Conservation (phyloP, 2,113 vertebrate genomes). For the Atrichornis clamosus region DNA sequence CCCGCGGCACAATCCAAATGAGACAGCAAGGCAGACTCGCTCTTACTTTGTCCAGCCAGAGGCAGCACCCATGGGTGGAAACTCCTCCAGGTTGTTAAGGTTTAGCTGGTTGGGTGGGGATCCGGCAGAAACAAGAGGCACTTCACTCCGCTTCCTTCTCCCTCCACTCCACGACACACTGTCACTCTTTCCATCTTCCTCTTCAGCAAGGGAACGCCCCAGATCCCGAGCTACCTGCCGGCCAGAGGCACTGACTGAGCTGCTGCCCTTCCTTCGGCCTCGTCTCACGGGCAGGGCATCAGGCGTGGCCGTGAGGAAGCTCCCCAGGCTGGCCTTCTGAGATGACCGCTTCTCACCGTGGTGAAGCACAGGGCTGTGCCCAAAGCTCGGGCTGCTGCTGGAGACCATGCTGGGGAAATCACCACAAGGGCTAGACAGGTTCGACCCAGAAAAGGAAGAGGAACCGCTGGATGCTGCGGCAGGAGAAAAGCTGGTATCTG, state of each 20-base stretch:
- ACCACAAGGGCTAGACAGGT: slow-evolving; percentile 41
- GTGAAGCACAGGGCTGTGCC: slow-evolving; percentile 61
- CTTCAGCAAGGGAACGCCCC: slow-evolving; percentile 71
- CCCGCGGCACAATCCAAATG: neutral
- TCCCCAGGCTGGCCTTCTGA: slow-evolving; percentile 79
- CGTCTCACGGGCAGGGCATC: slow-evolving; percentile 71
- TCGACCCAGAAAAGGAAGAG: slow-evolving; percentile 45
- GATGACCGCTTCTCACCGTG: slow-evolving; percentile 68
- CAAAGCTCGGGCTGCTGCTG: slow-evolving; percentile 77
- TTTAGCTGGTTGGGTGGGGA: slow-evolving; percentile 79
- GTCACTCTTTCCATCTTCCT: slow-evolving; percentile 70
- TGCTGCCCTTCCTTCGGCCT: slow-evolving; percentile 73
- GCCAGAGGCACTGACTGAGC: neutral
- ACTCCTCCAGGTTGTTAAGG: slow-evolving; percentile 93
- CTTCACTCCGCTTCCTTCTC: slow-evolving; percentile 66
- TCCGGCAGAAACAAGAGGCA: slow-evolving; percentile 59
- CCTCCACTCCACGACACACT: slow-evolving; percentile 2
- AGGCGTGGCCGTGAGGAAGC: slow-evolving; percentile 75
- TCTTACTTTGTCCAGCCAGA: slow-evolving; percentile 77
- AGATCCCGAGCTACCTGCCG: slow-evolving; percentile 69
- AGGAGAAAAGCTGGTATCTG: slow-evolving; percentile 21
- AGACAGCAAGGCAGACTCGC: neutral
- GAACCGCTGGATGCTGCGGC: slow-evolving; percentile 7
- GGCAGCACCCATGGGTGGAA: slow-evolving; percentile 87
- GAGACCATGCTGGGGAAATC: slow-evolving; percentile 53